Evolutionary conservation across 1,140 invertebrate species (phyloP), one percentile per base, ranked within the genome.

Genomic region (Diprion similis): DNA sequence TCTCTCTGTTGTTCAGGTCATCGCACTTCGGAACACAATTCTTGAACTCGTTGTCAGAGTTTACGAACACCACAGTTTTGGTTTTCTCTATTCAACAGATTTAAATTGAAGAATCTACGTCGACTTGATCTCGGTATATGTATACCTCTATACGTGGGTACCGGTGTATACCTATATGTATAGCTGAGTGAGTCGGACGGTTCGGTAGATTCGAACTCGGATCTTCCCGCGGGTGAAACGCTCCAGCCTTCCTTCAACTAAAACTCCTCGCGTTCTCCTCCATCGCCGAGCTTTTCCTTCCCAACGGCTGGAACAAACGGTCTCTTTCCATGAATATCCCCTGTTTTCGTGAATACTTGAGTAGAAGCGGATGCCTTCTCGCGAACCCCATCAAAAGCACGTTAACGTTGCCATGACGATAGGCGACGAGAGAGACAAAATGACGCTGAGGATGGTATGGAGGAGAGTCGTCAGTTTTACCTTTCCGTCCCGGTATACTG

Each of bases 311-410:
- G 68, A 71, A 74, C 64, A 72, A 71, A 65, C 37, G 71, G 66
- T 74, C 59, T 74, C n/a, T 66, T 76, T 37, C 24, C 68, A 59
- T 13, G 51, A 17, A 59, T 59, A 59, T 17, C 76, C 74, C 72
- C 73, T 80, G 79, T 80, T 81, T 78, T 76, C 71, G 72, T 77
- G 78, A 80, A 79, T 82, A 81, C 77, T 79, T 68, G 71, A 70
- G 75, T 75, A 77, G 68, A 75, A 65, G 72, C 65, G 65, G 71
- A 70, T 66, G 71, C 11, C 78, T 37, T 6, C 24, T 75, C 11
- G 66, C 76, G 77, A 77, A 75, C 75, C 78, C 82, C 82, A 82
- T 81, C 80, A 81, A 83, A 84, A 81, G 78, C 79, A 78, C 80
- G 80, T 81, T 80, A 82, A 77, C 78, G 81, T 83, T 83, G 79